These are phyloP conservation scores for Drosophila anomalata DNA, from an alignment of 2,888 invertebrate species.

Conservation along the genomic window DNA sequence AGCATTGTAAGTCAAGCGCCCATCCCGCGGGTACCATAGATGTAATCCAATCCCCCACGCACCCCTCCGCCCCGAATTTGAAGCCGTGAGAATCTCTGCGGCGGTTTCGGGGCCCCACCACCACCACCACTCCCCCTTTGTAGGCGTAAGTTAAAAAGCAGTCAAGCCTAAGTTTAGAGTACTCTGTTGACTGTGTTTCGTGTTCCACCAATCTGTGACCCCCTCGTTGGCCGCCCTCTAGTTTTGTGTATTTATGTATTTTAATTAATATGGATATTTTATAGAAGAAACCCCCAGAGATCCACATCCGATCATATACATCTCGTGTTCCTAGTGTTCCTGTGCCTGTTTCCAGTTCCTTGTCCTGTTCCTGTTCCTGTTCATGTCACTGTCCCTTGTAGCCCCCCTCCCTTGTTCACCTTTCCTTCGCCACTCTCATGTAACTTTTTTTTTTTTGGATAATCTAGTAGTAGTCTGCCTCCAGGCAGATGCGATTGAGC, in stretches of 20 bases:
- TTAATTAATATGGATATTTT: constrained; percentile 11
- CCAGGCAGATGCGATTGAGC: constrained; percentile 16
- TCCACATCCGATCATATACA: not conserved
- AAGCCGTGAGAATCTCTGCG: not conserved
- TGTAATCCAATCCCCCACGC: not conserved
- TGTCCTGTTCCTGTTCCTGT: not conserved
- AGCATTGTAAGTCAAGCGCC: constrained; percentile 37
- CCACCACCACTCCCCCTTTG: not conserved
- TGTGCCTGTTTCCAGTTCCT: not conserved
- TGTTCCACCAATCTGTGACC: constrained; percentile 8
- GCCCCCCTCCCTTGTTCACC: not conserved
- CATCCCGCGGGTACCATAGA: constrained; percentile 8
- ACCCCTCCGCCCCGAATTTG: not conserved
- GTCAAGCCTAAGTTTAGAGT: constrained; percentile 6
- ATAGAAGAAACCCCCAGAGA: not conserved
- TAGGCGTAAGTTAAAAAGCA: constrained; percentile 14
- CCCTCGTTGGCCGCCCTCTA: constrained; percentile 3
- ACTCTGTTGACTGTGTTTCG: constrained; percentile 17
- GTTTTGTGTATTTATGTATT: constrained; percentile 25
- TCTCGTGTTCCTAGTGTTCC: not conserved
- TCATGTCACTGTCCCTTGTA: not conserved
- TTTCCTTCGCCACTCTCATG: not conserved
- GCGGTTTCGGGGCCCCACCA: not conserved
- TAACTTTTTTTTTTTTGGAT: constrained; percentile 12
- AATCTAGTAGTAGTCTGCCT: constrained; percentile 22